Evolutionary conservation across 2,888 invertebrate species (phyloP), one percentile per base, ranked within the genome.

Genomic region (Hipparchia sbordonii): DNA sequence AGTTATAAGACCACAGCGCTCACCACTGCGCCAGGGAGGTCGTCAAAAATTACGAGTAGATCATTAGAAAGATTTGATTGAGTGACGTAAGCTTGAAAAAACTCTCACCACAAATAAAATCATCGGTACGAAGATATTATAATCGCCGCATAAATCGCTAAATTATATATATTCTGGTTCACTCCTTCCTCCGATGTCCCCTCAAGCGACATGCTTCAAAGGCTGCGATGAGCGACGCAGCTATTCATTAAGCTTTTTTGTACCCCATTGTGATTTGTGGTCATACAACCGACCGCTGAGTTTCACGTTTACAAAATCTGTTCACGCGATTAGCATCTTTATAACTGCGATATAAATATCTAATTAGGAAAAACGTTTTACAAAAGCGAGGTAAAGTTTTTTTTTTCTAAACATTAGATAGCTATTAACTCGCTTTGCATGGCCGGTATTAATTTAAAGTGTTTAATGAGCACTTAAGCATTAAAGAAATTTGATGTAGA

Each of bases 241-340:
- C 84, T 84, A 87, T 86, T 87, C 84, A 86, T 87, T 87, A 83
- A 68, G 70, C 78, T 84, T 84, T 87, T 85, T 76, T 70, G 69
- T 85, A 75, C 74, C 72, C 78, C 75, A 80, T 79, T 78, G 77
- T 79, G 78, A 78, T 78, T 84, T 81, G 81, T 85, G 73, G 74
- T 70, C 72, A 63, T 70, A 70, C 73, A 74, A 69, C 63, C 33
- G 56, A 72, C 68, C 39, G 62, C 13, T 52, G 46, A 65, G 6
- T 13, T 66, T 54, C 6, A 12, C 9, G 3, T 12, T 9, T 12
- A 12, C 13, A 33, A 60, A 60, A 70, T 10, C 1, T 60, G 0
- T 33, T 33, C 61, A 71, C 23, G 33, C 60, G 6, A 71, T 56
- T 59, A 62, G 62, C 60, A 12, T 12, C 57, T 52, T 59, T 74